Evolutionary conservation across 1,140 invertebrate genomes (phyloP).

Genomic region (Drosophila aff.): DNA sequence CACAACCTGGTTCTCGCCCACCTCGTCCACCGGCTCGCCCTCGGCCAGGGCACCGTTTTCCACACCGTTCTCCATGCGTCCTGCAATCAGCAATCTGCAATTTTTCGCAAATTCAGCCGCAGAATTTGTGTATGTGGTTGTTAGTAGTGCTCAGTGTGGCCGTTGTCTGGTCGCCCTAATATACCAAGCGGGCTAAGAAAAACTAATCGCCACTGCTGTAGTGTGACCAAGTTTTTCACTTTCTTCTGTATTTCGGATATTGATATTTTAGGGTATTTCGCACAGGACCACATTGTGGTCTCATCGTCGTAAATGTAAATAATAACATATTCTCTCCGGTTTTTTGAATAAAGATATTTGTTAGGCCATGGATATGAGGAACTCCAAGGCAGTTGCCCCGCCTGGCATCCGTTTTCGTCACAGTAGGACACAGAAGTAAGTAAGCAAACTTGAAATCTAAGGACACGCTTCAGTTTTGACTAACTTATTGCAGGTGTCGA

Average conservation of each 20-base stretch:
- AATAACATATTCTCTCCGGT: not conserved
- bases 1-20: conserved; percentile 67
- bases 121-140: conserved; percentile 24
- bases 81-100: conserved; percentile 30
- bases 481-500: not conserved
- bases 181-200: not conserved
- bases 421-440: not conserved
- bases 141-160: conserved; percentile 15
- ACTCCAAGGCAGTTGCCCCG: not conserved
- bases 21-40: conserved; percentile 58
- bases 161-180: not conserved
- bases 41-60: conserved; percentile 70
- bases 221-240: not conserved
- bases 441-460: not conserved
- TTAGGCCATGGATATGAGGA: not conserved
- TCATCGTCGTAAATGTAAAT: not conserved
- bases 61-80: conserved; percentile 75
- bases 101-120: conserved; percentile 28
- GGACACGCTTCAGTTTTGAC: not conserved
- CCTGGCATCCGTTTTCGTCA: not conserved
- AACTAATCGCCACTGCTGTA: not conserved
- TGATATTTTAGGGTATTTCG: not conserved
- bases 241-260: too few relatives aligned
- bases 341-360: not conserved
- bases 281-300: not conserved